Conservation (phyloP, 2,888 invertebrate species). For the Drosophila eohydei region DNA sequence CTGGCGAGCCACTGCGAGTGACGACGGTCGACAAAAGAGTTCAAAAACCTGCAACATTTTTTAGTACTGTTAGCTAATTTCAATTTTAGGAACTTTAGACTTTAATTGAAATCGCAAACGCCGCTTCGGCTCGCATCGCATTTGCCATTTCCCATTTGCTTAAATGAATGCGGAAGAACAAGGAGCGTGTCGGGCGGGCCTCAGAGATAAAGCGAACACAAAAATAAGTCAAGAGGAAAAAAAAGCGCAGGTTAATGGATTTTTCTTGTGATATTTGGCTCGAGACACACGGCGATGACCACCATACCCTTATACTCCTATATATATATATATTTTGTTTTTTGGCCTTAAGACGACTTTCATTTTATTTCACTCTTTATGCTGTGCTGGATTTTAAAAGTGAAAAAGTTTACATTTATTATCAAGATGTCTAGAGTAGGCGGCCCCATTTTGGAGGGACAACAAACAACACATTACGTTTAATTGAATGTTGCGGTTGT, state of each 20-base stretch:
- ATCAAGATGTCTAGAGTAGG: slow-evolving; percentile 42
- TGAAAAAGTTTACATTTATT: slow-evolving; percentile 77
- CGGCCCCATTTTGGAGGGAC: slow-evolving; percentile 58
- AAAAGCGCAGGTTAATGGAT: slow-evolving; percentile 75
- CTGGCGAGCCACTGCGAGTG: neutral
- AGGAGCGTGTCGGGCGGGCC: slow-evolving; percentile 15
- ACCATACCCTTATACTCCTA: slow-evolving; percentile 15
- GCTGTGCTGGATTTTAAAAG: slow-evolving; percentile 56
- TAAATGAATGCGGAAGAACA: slow-evolving; percentile 25
- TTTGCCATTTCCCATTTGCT: slow-evolving; percentile 7
- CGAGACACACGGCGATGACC: slow-evolving; percentile 56
- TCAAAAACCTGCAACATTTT: neutral
- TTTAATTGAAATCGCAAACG: slow-evolving; percentile 10
- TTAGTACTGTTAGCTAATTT: neutral
- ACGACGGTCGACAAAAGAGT: neutral
- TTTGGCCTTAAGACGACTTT: slow-evolving; percentile 30
- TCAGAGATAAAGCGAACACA: slow-evolving; percentile 38
- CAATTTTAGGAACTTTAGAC: slow-evolving; percentile 8
- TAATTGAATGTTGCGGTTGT: slow-evolving; percentile 79
- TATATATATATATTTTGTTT: slow-evolving; percentile 22
- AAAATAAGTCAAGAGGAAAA: slow-evolving; percentile 55
- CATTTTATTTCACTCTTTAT: slow-evolving; percentile 68
- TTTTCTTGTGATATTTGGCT: slow-evolving; percentile 78
- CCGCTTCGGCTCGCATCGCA: neutral
- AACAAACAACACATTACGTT: slow-evolving; percentile 77